These are phyloP conservation scores for Brienomyrus brachyistius DNA, from an alignment of 2,113 vertebrate genomes.

Conservation along the genomic window DNA sequence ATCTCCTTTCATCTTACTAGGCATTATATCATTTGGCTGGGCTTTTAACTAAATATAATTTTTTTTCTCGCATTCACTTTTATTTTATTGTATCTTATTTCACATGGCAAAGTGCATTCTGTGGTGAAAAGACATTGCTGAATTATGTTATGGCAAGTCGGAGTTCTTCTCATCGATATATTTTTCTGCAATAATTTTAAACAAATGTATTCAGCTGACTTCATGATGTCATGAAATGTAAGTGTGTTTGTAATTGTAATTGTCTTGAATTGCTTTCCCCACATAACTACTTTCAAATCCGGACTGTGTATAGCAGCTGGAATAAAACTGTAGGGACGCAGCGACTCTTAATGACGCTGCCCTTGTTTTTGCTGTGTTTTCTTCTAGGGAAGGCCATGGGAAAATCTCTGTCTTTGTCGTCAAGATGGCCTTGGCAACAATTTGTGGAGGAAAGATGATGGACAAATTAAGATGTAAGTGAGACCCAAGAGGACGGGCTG, in stretches of 20 bases:
- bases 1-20: background rate
- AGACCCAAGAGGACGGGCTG: background rate
- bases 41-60: background rate
- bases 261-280: background rate
- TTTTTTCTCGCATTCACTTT: background rate
- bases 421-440: constrained; percentile 86
- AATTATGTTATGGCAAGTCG: background rate
- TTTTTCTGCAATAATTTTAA: background rate
- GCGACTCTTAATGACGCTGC: background rate
- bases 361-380: constrained; percentile 27
- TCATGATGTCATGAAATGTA: background rate
- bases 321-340: background rate
- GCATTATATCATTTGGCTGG: background rate
- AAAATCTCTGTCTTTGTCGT: constrained; percentile 89
- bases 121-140: background rate
- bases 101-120: background rate
- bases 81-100: background rate
- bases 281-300: background rate
- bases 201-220: background rate
- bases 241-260: background rate
- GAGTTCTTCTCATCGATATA: background rate
- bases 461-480: constrained; percentile 98
- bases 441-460: constrained; percentile 96
- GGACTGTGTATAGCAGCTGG: background rate
- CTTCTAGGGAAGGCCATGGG: constrained; percentile 84